These are phyloP conservation scores for Artibeus jamaicensis DNA, from an alignment of 2,797 vertebrate genomes.

Conservation along the genomic window DNA sequence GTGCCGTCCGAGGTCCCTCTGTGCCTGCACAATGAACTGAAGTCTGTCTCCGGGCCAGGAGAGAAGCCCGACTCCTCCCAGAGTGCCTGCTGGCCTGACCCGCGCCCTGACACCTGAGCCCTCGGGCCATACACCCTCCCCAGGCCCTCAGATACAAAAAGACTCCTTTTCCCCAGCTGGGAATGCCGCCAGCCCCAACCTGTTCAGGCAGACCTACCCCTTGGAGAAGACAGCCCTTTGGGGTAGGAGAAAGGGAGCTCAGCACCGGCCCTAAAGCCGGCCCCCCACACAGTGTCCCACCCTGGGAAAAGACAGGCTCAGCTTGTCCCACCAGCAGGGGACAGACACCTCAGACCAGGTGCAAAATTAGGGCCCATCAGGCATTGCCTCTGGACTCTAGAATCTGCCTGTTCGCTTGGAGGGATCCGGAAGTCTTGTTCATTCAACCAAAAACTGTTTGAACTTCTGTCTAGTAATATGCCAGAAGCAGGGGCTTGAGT, in stretches of 20 bases:
- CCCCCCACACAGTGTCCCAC: fast-evolving
- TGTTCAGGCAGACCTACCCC: slow-evolving; percentile 47
- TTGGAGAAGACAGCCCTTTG: neutral
- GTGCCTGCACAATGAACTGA: neutral
- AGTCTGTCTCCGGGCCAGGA: neutral
- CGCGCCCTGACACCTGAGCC: slow-evolving; percentile 41
- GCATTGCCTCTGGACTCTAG: neutral
- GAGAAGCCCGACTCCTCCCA: neutral
- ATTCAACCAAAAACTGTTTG: neutral
- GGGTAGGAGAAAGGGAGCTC: neutral
- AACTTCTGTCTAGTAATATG: neutral
- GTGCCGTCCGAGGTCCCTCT: neutral
- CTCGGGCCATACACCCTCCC: neutral
- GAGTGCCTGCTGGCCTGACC: neutral
- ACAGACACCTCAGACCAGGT: neutral
- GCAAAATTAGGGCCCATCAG: neutral
- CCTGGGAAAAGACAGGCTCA: neutral
- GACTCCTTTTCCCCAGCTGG: slow-evolving; percentile 61
- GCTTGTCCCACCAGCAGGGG: neutral
- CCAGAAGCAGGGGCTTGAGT: neutral
- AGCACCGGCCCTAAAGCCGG: neutral
- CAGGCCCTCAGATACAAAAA: slow-evolving; percentile 62
- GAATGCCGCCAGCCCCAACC: slow-evolving; percentile 54
- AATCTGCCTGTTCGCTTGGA: neutral
- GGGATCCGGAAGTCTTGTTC: neutral